These are phyloP conservation scores for Oeneis ivallda DNA, from an alignment of 2,888 invertebrate genomes.

Conservation along the genomic window DNA sequence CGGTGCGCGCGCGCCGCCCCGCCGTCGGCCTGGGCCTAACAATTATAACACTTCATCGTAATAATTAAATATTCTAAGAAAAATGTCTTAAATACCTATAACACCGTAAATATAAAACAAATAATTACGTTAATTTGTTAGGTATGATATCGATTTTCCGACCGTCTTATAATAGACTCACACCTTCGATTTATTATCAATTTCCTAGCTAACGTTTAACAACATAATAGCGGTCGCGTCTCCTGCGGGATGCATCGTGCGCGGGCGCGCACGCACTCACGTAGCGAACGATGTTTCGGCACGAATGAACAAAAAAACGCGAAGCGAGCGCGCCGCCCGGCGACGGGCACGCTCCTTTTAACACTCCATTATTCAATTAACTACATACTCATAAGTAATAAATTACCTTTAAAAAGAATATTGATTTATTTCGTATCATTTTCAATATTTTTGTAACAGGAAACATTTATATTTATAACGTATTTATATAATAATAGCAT, in stretches of 20 bases:
- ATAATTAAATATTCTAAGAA: constrained; percentile 82
- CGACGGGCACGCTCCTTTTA: constrained; percentile 71
- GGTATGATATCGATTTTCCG: constrained; percentile 81
- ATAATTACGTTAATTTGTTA: constrained; percentile 81
- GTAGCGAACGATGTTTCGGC: constrained; percentile 72
- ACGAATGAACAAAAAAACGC: constrained; percentile 70
- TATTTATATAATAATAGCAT: constrained; percentile 83
- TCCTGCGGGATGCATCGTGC: constrained; percentile 63
- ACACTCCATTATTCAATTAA: constrained; percentile 80
- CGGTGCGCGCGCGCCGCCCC: constrained; percentile 53
- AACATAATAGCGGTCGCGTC: constrained; percentile 77
- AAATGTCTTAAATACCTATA: constrained; percentile 82
- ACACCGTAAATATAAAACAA: constrained; percentile 82
- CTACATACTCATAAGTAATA: constrained; percentile 81
- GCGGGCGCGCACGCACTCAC: constrained; percentile 42
- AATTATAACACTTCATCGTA: constrained; percentile 79
- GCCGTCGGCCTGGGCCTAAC: constrained; percentile 74
- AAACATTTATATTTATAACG: constrained; percentile 83
- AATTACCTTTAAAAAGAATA: constrained; percentile 81
- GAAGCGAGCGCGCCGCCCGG: constrained; percentile 72
- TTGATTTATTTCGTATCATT: constrained; percentile 81
- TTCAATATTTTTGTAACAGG: constrained; percentile 83
- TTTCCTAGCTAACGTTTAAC: constrained; percentile 82
- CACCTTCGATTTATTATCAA: constrained; percentile 81
- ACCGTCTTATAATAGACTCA: constrained; percentile 75